phyloP scores from a whole-genome alignment of 2,113 vertebrate species.

The Cryptotis parvus region DNA sequence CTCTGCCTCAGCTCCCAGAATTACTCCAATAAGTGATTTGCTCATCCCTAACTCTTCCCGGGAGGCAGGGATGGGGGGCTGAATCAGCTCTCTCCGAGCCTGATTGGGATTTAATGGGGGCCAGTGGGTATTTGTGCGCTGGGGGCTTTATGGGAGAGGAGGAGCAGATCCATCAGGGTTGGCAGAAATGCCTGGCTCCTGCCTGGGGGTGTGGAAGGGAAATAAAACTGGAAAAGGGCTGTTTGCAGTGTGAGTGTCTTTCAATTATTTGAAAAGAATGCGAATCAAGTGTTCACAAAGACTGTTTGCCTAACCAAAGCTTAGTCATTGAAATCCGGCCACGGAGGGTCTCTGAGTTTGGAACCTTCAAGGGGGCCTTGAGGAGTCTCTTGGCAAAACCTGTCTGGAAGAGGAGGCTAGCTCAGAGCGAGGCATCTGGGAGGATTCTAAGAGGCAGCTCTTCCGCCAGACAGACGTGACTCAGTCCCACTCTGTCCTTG shows the following conservation, averaged over 20 bases:
- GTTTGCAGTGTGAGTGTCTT: constrained; percentile 44
- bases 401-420: neutral
- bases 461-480: neutral
- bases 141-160: constrained; percentile 2
- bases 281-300: constrained; percentile 54
- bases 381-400: neutral
- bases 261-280: constrained; percentile 65
- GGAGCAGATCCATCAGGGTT: constrained; percentile 26
- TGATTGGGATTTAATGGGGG: constrained; percentile 77
- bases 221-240: constrained; percentile 65
- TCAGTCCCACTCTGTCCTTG: neutral
- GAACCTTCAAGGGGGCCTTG: neutral
- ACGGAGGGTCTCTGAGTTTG: neutral
- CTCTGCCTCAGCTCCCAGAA: constrained; percentile 78
- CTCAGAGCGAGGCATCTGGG: neutral
- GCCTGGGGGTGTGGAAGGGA: constrained; percentile 39
- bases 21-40: constrained; percentile 80
- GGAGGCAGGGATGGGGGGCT: constrained; percentile 14
- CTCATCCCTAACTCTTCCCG: constrained; percentile 74
- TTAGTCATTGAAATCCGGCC: neutral
- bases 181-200: constrained; percentile 51
- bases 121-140: constrained; percentile 53
- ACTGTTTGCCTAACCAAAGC: constrained; percentile 49
- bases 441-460: neutral
- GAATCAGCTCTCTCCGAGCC: constrained; percentile 71